These are phyloP conservation scores for Ormyrus thymus DNA, from an alignment of 2,888 invertebrate genomes.

Conservation along the genomic window DNA sequence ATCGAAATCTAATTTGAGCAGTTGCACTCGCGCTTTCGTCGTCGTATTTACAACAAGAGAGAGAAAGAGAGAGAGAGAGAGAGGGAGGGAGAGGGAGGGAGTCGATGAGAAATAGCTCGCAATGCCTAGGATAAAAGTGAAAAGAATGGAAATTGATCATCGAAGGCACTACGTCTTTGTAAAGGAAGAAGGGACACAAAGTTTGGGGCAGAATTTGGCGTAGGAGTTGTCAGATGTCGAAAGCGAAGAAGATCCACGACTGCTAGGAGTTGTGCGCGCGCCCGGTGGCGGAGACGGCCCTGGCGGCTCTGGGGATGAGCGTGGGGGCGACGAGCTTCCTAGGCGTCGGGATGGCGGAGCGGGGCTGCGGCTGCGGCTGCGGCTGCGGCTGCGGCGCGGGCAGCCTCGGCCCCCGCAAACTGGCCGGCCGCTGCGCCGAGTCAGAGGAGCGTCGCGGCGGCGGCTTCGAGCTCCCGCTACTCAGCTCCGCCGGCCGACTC, in stretches of 20 bases:
- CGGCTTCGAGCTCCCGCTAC: neutral
- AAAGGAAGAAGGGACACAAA: neutral
- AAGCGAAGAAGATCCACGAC: slow-evolving; percentile 17
- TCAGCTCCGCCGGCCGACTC: too few relatives aligned
- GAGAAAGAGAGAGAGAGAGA: too few relatives aligned
- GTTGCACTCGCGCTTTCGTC: too few relatives aligned
- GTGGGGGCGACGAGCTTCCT: slow-evolving; percentile 63
- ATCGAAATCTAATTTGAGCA: too few relatives aligned
- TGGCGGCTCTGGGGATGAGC: slow-evolving; percentile 66
- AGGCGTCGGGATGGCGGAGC: slow-evolving; percentile 63
- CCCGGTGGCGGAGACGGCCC: slow-evolving; percentile 66
- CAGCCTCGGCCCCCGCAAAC: slow-evolving; percentile 26
- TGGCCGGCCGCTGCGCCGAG: slow-evolving; percentile 30
- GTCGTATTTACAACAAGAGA: too few relatives aligned
- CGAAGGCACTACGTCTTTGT: too few relatives aligned
- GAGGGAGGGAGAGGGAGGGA: too few relatives aligned
- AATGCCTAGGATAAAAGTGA: too few relatives aligned
- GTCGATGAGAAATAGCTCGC: too few relatives aligned
- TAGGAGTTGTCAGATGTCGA: slow-evolving; percentile 5
- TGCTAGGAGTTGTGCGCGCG: slow-evolving; percentile 67
- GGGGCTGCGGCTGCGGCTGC: too few relatives aligned
- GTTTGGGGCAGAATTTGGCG: too few relatives aligned
- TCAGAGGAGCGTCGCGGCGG: slow-evolving; percentile 40
- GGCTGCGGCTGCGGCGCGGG: neutral
- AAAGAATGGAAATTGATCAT: too few relatives aligned